Percentiles rank a stretch among this genome's conserved stretches.
Evolutionary conservation across 2,888 invertebrate species (phyloP).

Genomic region (Tenthredo notha): DNA sequence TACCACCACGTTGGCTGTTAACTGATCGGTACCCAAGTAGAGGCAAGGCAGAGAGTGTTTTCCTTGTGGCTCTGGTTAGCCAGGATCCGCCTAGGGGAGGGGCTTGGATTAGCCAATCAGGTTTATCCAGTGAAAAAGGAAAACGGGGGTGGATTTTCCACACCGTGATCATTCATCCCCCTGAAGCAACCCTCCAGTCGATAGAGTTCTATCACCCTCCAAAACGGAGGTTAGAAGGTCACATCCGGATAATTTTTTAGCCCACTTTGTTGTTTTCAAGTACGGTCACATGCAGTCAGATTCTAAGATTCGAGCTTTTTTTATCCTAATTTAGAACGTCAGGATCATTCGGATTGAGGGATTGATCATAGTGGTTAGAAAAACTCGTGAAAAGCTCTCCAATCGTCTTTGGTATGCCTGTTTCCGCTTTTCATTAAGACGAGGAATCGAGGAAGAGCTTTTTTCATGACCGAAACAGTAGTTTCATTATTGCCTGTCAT

Average conservation of each 20-base stretch:
- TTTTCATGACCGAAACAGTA: neutral
- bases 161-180: conserved; percentile 12
- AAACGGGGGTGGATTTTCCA: conserved; percentile 9
- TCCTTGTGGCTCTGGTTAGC: conserved; percentile 37
- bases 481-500: neutral
- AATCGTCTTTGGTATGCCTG: neutral
- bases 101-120: conserved; percentile 23
- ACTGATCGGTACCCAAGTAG: conserved; percentile 45
- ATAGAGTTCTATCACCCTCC: neutral
- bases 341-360: neutral
- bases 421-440: neutral
- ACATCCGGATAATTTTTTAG: neutral
- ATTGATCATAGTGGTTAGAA: neutral
- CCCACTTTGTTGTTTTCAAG: neutral
- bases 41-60: conserved; percentile 24
- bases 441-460: neutral
- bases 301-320: neutral
- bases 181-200: neutral
- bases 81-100: conserved; percentile 39
- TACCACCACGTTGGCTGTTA: conserved; percentile 62
- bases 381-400: neutral
- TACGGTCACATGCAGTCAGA: neutral
- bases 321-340: neutral
- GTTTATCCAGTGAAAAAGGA: neutral
- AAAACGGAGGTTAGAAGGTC: neutral